Base-by-base conservation (phyloP, 2,797 vertebrate species). In the Periophthalmus magnuspinnatus region DNA sequence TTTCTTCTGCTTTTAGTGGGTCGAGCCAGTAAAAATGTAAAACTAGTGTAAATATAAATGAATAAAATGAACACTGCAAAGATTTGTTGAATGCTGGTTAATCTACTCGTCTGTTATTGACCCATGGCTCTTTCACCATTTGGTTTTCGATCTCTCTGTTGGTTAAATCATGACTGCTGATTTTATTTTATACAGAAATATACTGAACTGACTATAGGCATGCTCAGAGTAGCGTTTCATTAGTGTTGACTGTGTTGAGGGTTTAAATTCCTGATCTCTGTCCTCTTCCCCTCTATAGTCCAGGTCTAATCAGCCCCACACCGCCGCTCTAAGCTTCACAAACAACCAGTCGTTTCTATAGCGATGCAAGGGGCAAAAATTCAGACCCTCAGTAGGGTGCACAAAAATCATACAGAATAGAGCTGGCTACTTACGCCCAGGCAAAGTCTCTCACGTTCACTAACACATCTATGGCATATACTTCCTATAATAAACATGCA, bases 291-390 rank as follows among this genome's bases (percentile, higher is more conserved):
- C 63, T 60, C 71, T 65, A 65, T 14, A 2, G 66, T 69, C 54
- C 68, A 38, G 68, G 24, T 80, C 67, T 75, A 78, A 81, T 78
- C 77, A 52, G 38, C 50, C 65, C 74, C 17, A 11, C 68, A 60
- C 80, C 67, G 62, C 16, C 38, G 79, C 60, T 9, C 70, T 63
- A 60, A 57, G 77, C 78, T 84, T 84, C 81, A 88, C 90, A 82
- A 84, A 71, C 77, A 70, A 69, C 74, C 83, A 81, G 89, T 92
- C 79, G 77, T 82, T 78, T 68, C 92, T 86, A 92, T 92, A 83
- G 86, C 45, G 84, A 92, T 28, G 28, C 88, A 24, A 11, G 83
- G 83, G 84, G 74, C 70, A 76, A 87, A 85, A 79, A 90, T 86
- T 84, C 76, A 79, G 77, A 81, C 81, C 80, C 76, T 62, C 60